Conservation (phyloP, 2,797 vertebrate species). For the Bufotes viridis region DNA sequence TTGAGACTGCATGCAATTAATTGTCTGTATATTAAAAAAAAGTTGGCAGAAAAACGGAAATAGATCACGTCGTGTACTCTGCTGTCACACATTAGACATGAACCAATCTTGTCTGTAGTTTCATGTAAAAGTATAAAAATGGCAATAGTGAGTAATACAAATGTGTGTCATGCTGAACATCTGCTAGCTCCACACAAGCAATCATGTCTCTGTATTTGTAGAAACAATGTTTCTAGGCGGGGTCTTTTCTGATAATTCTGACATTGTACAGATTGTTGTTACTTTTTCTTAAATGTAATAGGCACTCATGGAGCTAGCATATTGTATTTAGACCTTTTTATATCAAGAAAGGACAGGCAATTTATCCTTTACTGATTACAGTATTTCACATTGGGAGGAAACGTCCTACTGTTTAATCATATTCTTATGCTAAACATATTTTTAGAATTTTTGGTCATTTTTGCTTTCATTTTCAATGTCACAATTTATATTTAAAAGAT, state of each 20-base stretch:
- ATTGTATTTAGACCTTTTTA: neutral
- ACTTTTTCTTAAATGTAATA: neutral
- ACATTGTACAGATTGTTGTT: neutral
- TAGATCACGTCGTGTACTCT: conserved; percentile 9
- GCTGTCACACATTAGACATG: conserved; percentile 23
- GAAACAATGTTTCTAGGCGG: conserved; percentile 23
- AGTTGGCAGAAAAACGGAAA: neutral
- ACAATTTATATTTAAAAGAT: too few species aligned
- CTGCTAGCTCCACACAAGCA: neutral
- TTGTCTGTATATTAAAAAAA: conserved; percentile 38
- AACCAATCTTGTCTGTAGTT: conserved; percentile 31
- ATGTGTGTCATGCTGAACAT: conserved; percentile 20
- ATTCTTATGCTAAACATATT: too few species aligned
- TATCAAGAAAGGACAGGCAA: too few species aligned
- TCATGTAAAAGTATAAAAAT: conserved; percentile 19
- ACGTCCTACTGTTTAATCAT: neutral
- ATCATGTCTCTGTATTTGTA: neutral
- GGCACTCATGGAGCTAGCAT: neutral
- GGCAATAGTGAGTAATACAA: conserved; percentile 17
- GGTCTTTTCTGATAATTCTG: neutral
- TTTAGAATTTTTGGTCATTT: too few species aligned
- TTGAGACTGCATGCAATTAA: conserved; percentile 41
- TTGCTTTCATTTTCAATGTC: too few species aligned
- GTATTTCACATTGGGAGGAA: neutral
- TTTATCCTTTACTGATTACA: neutral